These are phyloP conservation scores for Plecturocebus donacophilus DNA, from an alignment of 2,113 vertebrate species.

Conservation along the genomic window DNA sequence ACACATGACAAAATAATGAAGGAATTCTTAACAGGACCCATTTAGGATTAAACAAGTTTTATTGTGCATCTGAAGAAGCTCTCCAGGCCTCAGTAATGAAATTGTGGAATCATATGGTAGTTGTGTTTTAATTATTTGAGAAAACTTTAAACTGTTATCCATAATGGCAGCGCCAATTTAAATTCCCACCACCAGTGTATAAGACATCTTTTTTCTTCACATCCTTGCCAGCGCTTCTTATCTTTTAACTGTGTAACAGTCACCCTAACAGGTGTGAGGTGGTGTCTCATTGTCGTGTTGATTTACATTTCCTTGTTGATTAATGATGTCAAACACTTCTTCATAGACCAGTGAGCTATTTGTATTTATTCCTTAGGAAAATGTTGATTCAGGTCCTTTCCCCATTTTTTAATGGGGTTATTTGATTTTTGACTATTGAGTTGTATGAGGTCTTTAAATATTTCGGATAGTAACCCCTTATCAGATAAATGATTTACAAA, in stretches of 20 bases:
- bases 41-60: too few species aligned
- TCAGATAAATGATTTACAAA: not conserved
- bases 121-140: not conserved
- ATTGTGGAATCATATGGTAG: not conserved
- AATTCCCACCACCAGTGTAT: not conserved
- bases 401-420: not conserved
- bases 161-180: not conserved
- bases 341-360: not conserved
- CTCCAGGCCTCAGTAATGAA: too few species aligned
- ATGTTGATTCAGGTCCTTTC: not conserved
- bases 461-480: not conserved
- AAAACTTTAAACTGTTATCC: not conserved
- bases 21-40: too few species aligned
- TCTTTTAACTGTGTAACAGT: not conserved
- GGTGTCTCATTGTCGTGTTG: not conserved
- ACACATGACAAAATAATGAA: too few species aligned
- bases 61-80: too few species aligned
- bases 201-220: not conserved
- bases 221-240: not conserved
- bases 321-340: not conserved
- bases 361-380: not conserved
- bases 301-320: not conserved
- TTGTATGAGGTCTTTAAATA: not conserved
- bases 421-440: not conserved
- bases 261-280: not conserved